phyloP scores from a whole-genome alignment of 2,888 invertebrate species.

The Rhaphigaster nebulosa region DNA sequence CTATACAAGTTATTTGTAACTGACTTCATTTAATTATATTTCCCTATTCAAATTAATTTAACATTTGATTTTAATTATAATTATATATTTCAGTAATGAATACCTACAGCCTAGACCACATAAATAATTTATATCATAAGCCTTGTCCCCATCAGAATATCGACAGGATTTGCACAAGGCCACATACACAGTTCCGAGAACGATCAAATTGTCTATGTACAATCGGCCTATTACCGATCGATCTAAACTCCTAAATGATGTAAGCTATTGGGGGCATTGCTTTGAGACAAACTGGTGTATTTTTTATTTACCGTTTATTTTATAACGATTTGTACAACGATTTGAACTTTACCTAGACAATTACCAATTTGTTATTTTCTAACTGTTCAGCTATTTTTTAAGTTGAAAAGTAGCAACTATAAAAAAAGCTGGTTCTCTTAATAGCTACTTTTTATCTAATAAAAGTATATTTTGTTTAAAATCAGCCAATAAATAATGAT shows the following conservation, averaged over 20 bases:
- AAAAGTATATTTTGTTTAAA: no score
- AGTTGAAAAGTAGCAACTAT: no score
- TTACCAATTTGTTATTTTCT: no score
- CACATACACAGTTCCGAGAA: neutral
- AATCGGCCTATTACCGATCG: neutral
- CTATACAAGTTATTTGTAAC: neutral
- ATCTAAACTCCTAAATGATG: neutral
- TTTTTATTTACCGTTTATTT: neutral
- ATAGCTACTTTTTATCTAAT: no score
- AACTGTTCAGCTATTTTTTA: no score
- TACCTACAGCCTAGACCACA: neutral
- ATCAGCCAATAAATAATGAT: no score
- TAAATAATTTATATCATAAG: neutral
- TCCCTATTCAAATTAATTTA: neutral
- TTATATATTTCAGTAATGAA: neutral
- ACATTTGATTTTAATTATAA: neutral
- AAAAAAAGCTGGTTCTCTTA: no score
- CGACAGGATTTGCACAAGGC: neutral
- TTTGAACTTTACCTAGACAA: no score
- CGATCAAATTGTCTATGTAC: conserved; percentile 7
- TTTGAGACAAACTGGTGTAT: neutral
- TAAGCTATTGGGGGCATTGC: neutral
- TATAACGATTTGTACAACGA: no score
- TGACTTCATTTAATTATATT: neutral
- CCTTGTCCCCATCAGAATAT: neutral